Percentiles rank a stretch among this genome's conserved stretches.
Evolutionary conservation across 2,797 vertebrate species (phyloP).

Genomic region (Pempheris klunzingeri): DNA sequence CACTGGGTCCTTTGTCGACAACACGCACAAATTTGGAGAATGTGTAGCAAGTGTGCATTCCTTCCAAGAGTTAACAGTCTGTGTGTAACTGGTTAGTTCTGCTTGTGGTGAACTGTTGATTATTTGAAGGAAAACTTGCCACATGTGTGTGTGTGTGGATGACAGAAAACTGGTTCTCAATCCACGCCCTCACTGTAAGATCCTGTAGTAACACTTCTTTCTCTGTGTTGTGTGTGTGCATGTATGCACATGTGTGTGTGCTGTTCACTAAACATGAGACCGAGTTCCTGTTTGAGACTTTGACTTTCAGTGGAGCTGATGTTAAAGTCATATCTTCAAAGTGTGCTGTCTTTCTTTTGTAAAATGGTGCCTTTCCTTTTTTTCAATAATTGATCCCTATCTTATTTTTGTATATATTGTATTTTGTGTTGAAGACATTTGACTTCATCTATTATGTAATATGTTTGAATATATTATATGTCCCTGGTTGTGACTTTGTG

Average conservation of each 20-base stretch:
- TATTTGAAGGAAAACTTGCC: not conserved
- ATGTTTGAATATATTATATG: not conserved
- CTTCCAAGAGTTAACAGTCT: conserved; percentile 2
- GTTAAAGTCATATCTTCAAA: conserved; percentile 13
- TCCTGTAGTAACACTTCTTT: conserved; percentile 5
- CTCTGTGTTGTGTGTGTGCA: conserved; percentile 4
- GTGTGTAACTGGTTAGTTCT: conserved; percentile 25
- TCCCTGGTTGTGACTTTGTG: not conserved
- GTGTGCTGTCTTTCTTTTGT: not conserved
- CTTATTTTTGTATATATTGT: too few species aligned
- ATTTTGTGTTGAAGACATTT: not conserved
- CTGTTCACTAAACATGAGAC: conserved; percentile 16
- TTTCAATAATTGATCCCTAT: not conserved
- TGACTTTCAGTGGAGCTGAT: conserved; percentile 36
- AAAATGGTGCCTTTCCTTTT: not conserved
- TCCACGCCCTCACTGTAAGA: conserved; percentile 50
- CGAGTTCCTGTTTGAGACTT: conserved; percentile 39
- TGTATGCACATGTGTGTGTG: not conserved
- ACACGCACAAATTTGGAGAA: conserved; percentile 6
- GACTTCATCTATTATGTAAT: not conserved
- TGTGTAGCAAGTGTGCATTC: conserved; percentile 13
- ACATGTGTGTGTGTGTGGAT: not conserved
- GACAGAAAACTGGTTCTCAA: conserved; percentile 63
- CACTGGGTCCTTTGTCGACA: conserved; percentile 38
- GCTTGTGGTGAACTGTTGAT: conserved; percentile 3